These are phyloP conservation scores for Cisticola juncidis DNA, from an alignment of 2,113 vertebrate species.

Conservation along the genomic window DNA sequence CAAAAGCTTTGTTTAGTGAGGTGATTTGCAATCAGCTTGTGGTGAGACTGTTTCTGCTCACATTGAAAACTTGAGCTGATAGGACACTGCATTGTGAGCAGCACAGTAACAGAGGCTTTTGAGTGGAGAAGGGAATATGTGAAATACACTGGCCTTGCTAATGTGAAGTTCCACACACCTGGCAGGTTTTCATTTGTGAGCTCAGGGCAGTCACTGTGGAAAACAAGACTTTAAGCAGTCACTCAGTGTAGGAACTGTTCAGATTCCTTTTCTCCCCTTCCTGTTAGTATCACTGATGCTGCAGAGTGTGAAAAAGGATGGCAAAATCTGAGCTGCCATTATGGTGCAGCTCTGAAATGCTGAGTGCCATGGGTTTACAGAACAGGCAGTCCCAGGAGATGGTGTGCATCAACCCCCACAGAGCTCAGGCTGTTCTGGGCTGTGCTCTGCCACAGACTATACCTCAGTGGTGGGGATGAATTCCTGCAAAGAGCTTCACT, in stretches of 20 bases:
- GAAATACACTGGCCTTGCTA: background rate
- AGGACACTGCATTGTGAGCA: background rate
- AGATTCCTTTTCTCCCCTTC: background rate
- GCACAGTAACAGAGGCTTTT: background rate
- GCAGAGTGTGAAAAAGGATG: background rate
- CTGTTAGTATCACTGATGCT: background rate
- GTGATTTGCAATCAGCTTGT: background rate
- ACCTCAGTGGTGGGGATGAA: background rate
- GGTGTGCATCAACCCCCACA: background rate
- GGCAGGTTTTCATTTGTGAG: background rate
- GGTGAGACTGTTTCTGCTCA: background rate
- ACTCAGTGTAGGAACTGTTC: background rate
- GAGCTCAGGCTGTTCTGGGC: background rate
- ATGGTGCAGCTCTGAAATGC: background rate
- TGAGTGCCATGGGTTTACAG: background rate
- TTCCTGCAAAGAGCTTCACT: background rate
- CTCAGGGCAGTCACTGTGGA: background rate
- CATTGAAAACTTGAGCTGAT: background rate
- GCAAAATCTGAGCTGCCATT: background rate
- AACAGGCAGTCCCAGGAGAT: background rate
- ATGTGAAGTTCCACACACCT: background rate
- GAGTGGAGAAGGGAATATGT: background rate
- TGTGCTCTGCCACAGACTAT: background rate
- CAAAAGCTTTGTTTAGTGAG: background rate
- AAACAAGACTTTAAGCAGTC: background rate